phyloP scores from a whole-genome alignment of 2,888 invertebrate species.

The Plusia festucae region DNA sequence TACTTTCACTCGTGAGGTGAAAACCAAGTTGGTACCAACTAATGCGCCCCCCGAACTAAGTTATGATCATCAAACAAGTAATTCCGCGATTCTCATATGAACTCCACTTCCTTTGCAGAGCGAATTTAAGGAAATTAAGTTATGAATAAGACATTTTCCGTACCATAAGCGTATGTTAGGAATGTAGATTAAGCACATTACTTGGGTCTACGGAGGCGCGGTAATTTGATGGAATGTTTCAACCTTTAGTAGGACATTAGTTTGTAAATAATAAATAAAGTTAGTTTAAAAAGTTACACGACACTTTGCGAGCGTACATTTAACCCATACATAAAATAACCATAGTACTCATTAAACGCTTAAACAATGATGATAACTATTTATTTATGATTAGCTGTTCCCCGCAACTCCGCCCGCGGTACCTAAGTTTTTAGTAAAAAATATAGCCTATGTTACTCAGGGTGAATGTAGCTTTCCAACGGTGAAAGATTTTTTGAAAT shows the following conservation, averaged over 20 bases:
- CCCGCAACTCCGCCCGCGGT: too few relatives aligned
- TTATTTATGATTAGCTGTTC: too few relatives aligned
- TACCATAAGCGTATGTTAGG: conserved; percentile 41
- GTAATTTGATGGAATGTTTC: conserved; percentile 2
- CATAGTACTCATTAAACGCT: too few relatives aligned
- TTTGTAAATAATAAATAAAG: not conserved
- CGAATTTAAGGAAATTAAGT: conserved; percentile 56
- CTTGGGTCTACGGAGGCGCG: conserved; percentile 6
- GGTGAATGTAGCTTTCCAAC: too few relatives aligned
- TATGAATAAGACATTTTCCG: conserved; percentile 58
- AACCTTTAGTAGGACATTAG: not conserved
- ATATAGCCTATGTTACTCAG: too few relatives aligned
- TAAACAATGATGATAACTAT: too few relatives aligned
- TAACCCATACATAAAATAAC: too few relatives aligned
- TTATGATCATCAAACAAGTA: conserved; percentile 55
- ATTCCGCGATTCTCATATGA: conserved; percentile 43
- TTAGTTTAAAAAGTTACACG: not conserved
- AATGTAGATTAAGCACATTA: conserved; percentile 37
- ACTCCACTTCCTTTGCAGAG: conserved; percentile 45
- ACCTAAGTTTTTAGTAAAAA: too few relatives aligned
- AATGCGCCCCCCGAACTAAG: conserved; percentile 46
- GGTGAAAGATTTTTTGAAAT: too few relatives aligned
- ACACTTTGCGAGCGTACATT: too few relatives aligned
- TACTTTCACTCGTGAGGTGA: conserved; percentile 47
- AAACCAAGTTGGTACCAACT: conserved; percentile 48